Evolutionary conservation across 2,888 invertebrate genomes (phyloP).

Genomic region (Andrena praecox): DNA sequence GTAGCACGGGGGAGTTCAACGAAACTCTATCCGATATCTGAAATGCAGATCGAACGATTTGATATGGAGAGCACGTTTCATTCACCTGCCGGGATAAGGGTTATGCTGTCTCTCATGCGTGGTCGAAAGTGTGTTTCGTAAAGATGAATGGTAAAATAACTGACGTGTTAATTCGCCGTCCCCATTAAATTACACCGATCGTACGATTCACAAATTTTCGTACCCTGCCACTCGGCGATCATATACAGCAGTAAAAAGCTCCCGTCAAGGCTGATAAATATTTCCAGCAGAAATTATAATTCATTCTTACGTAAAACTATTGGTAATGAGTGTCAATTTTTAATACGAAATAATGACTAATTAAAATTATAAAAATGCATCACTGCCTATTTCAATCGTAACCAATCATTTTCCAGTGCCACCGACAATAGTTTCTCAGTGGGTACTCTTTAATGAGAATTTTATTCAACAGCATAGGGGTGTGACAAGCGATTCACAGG

Average conservation of each 20-base stretch:
- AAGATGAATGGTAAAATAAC: constrained; percentile 61
- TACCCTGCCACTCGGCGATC: neutral
- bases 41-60: constrained; percentile 70
- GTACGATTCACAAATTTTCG: neutral
- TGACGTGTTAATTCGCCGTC: constrained; percentile 46
- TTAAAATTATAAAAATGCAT: neutral
- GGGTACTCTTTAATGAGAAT: constrained; percentile 11
- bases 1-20: constrained; percentile 39
- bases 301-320: too few species aligned
- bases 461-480: constrained; percentile 58
- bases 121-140: constrained; percentile 48
- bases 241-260: neutral
- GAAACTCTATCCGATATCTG: constrained; percentile 57
- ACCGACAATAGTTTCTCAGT: constrained; percentile 58
- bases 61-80: constrained; percentile 76
- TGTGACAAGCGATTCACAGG: constrained; percentile 42
- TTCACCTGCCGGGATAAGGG: constrained; percentile 77
- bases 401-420: neutral
- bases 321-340: too few species aligned
- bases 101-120: constrained; percentile 61
- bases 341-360: neutral
- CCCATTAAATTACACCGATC: neutral
- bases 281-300: neutral
- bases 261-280: neutral
- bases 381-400: neutral